Percentiles rank a stretch among this genome's conserved stretches.
Conservation (phyloP, 2,113 vertebrate species). For the Mustela lutreola region DNA sequence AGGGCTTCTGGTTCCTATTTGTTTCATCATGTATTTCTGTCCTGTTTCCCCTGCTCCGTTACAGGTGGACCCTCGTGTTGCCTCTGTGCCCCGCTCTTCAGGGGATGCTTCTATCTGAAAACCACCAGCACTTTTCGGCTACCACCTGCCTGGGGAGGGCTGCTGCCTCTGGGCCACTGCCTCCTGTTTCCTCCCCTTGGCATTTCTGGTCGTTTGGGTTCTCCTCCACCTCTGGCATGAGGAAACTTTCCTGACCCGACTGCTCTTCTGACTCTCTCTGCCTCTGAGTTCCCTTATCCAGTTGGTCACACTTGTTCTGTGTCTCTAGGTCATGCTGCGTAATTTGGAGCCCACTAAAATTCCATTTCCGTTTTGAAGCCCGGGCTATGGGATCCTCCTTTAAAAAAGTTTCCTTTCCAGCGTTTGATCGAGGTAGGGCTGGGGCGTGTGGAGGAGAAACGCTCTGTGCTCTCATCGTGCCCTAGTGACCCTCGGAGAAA, state of each 20-base stretch:
- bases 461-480: accelerated
- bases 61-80: too few relatives aligned
- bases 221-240: not conserved
- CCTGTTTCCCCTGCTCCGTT: not conserved
- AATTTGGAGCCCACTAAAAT: not conserved
- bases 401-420: not conserved
- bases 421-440: not conserved
- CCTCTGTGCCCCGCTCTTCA: not conserved
- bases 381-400: not conserved
- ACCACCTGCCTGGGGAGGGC: not conserved
- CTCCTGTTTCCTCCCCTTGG: not conserved
- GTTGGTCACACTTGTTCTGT: not conserved
- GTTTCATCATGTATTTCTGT: not conserved
- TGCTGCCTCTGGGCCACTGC: not conserved
- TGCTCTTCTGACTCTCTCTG: not conserved
- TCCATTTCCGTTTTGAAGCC: not conserved
- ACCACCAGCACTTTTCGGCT: not conserved
- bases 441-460: not conserved
- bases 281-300: not conserved
- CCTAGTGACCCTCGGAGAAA: not conserved
- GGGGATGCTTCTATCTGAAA: not conserved
- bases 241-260: not conserved
- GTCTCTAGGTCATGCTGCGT: not conserved
- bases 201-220: not conserved
- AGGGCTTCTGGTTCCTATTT: not conserved